A percentile compares a stretch with the other conserved stretches of the same genome.
Conservation (phyloP, 2,113 vertebrate genomes). For the Gulo gulo region DNA sequence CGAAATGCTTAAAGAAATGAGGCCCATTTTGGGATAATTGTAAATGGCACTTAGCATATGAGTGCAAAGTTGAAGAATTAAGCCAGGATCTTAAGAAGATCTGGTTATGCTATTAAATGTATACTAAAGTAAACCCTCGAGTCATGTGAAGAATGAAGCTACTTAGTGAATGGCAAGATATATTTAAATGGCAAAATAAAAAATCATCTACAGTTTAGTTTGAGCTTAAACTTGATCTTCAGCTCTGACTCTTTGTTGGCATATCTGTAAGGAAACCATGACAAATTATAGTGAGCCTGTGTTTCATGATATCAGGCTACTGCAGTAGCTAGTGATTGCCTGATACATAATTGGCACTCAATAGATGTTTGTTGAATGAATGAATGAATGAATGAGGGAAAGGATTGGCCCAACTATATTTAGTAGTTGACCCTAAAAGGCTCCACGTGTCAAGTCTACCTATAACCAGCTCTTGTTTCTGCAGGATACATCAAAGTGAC, state of each 20-base stretch:
- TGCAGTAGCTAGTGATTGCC: neutral
- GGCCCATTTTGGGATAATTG: neutral
- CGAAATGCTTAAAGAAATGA: neutral
- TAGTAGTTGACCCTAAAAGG: neutral
- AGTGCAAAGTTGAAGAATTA: neutral
- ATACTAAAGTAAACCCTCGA: neutral
- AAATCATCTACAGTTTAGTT: neutral
- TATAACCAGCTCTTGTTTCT: neutral
- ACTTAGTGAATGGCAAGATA: slow-evolving; percentile 14
- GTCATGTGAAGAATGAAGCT: neutral
- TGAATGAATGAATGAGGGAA: neutral
- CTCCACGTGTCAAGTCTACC: neutral
- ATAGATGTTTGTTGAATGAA: neutral
- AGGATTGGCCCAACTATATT: neutral
- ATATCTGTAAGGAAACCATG: neutral
- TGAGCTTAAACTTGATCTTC: slow-evolving; percentile 8
- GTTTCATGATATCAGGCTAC: neutral
- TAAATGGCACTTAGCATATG: neutral
- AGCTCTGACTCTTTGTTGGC: neutral
- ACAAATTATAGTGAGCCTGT: neutral
- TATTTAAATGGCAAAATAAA: slow-evolving; percentile 35
- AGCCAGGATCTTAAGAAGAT: neutral
- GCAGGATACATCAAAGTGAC: neutral
- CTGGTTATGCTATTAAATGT: neutral
- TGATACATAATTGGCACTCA: neutral